Evolutionary conservation across 2,113 vertebrate genomes (phyloP).

Genomic region (Helogale parvula): DNA sequence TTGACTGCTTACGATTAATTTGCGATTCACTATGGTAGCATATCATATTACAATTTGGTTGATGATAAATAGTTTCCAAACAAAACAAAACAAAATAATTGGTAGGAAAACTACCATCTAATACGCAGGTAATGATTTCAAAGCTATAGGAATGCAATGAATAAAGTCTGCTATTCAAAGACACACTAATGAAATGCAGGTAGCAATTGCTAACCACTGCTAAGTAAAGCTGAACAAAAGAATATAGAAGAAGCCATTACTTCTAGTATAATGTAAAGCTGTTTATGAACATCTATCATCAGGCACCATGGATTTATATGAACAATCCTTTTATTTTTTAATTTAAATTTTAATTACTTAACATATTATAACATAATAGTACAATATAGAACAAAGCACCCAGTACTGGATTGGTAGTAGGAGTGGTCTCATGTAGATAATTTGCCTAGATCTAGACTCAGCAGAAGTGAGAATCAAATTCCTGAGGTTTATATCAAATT

Average conservation of each 20-base stretch:
- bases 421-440: neutral
- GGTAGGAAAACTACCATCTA: neutral
- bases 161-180: constrained; percentile 20
- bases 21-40: neutral
- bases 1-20: neutral
- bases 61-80: constrained; percentile 47
- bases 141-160: neutral
- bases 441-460: neutral
- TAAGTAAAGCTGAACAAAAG: constrained; percentile 19
- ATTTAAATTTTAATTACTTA: too few species aligned
- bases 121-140: constrained; percentile 8
- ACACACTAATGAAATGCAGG: constrained; percentile 26
- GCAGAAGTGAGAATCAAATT: constrained; percentile 1
- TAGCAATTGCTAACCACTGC: neutral
- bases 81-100: constrained; percentile 35
- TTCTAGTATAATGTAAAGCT: constrained; percentile 24
- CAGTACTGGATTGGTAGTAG: neutral
- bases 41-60: neutral
- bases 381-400: neutral
- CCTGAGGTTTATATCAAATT: constrained; percentile 5
- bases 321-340: neutral
- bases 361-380: too few species aligned
- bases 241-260: neutral
- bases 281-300: neutral
- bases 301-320: constrained; percentile 7